phyloP scores from a whole-genome alignment of 2,888 invertebrate species.

The Cistogaster globosa region DNA sequence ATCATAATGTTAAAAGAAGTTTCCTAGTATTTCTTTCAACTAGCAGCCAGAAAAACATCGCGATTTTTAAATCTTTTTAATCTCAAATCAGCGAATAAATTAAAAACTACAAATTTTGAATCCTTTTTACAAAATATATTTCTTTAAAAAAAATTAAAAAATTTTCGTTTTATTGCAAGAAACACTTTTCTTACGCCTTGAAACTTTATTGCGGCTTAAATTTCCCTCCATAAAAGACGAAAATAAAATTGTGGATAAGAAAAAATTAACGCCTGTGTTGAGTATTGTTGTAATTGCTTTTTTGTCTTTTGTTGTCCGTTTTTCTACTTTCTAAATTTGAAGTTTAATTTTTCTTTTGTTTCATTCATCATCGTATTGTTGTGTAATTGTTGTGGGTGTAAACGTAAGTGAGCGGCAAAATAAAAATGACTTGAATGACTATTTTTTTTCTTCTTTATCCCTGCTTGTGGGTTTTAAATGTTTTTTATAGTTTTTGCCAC shows the following conservation, averaged over 20 bases:
- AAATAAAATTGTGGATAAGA: neutral
- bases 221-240: neutral
- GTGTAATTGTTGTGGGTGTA: neutral
- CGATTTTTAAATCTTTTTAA: no score
- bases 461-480: neutral
- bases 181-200: no score
- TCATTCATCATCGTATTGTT: constrained; percentile 12
- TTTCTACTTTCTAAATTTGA: neutral
- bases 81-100: no score
- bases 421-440: neutral
- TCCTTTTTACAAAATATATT: no score
- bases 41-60: no score
- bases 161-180: no score
- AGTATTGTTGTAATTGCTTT: neutral
- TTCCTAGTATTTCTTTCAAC: no score
- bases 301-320: neutral
- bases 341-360: neutral
- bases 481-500: neutral
- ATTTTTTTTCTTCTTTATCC: neutral
- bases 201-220: neutral
- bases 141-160: no score
- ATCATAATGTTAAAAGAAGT: no score
- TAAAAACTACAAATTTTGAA: no score
- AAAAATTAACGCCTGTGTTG: neutral
- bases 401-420: neutral